Percentiles rank a stretch among this genome's conserved stretches.
These are phyloP conservation scores for Odontamblyopus lacepedii DNA, from an alignment of 2,797 vertebrate genomes.

Conservation along the genomic window DNA sequence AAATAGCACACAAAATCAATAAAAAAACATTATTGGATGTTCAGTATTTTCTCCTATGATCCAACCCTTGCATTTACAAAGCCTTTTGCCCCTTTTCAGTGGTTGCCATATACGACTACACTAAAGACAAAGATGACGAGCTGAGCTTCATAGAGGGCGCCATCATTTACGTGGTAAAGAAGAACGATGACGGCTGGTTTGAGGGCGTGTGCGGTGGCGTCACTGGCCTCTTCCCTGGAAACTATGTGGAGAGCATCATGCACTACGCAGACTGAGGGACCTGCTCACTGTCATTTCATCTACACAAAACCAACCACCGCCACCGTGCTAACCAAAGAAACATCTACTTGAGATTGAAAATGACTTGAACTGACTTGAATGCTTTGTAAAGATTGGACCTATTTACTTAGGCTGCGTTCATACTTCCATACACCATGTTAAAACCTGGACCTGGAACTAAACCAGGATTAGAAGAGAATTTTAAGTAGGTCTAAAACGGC, in stretches of 20 bases:
- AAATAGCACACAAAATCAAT: not conserved
- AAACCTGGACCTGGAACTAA: not conserved
- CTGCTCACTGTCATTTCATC: conserved; percentile 64
- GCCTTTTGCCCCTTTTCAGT: conserved; percentile 69
- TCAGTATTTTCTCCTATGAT: not conserved
- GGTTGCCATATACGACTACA: conserved; percentile 98
- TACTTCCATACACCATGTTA: not conserved
- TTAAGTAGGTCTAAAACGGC: too few species aligned
- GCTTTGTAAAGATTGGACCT: not conserved
- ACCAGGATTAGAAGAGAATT: not conserved
- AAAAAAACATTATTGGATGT: not conserved
- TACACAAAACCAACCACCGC: conserved; percentile 39
- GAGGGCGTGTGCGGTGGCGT: conserved; percentile 95
- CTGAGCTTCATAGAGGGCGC: conserved; percentile 97
- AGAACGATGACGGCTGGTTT: conserved; percentile 98
- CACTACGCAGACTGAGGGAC: conserved; percentile 94
- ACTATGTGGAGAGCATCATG: conserved; percentile 99
- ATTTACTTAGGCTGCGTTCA: not conserved
- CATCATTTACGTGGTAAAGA: conserved; percentile 99
- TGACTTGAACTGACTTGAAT: not conserved
- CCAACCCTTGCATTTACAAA: not conserved
- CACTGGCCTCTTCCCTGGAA: conserved; percentile 97
- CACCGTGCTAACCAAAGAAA: not conserved
- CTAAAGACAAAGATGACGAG: conserved; percentile 98
- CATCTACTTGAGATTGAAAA: not conserved